phyloP scores from a whole-genome alignment of 2,888 invertebrate genomes.

The Pemphredon lugubris region DNA sequence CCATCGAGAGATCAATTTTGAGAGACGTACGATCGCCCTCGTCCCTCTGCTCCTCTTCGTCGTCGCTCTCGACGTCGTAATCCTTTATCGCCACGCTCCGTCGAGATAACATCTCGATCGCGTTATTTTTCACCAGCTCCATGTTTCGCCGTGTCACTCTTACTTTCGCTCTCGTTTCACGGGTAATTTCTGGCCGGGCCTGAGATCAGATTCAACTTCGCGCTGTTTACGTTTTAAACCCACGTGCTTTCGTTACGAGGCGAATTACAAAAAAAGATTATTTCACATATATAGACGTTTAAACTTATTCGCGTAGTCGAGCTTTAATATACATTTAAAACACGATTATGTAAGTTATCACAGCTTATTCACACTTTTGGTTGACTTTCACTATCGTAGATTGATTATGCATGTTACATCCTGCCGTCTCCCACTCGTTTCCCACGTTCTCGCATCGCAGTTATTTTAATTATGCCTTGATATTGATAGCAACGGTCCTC shows the following conservation, averaged over 20 bases:
- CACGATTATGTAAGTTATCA: constrained; percentile 68
- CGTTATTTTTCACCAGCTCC: constrained; percentile 77
- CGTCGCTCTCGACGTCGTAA: constrained; percentile 70
- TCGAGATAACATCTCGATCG: constrained; percentile 78
- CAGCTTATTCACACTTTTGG: constrained; percentile 75
- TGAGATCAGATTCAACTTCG: background rate
- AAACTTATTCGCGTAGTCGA: too few relatives aligned
- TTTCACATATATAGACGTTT: too few relatives aligned
- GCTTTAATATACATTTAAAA: background rate
- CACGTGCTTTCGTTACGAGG: background rate
- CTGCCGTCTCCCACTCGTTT: background rate
- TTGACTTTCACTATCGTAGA: constrained; percentile 65
- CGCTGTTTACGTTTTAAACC: background rate
- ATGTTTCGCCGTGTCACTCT: constrained; percentile 51
- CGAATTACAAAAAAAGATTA: background rate
- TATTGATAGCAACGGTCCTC: background rate
- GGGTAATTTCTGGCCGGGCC: background rate
- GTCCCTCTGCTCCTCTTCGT: constrained; percentile 52
- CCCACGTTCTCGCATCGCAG: background rate
- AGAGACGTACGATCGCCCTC: constrained; percentile 73
- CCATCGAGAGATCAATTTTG: constrained; percentile 78
- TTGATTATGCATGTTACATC: background rate
- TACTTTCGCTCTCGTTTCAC: background rate
- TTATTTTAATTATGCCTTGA: background rate
- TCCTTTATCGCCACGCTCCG: constrained; percentile 76